These are phyloP conservation scores for Chroicocephalus ridibundus DNA, from an alignment of 2,113 vertebrate species.

Conservation along the genomic window DNA sequence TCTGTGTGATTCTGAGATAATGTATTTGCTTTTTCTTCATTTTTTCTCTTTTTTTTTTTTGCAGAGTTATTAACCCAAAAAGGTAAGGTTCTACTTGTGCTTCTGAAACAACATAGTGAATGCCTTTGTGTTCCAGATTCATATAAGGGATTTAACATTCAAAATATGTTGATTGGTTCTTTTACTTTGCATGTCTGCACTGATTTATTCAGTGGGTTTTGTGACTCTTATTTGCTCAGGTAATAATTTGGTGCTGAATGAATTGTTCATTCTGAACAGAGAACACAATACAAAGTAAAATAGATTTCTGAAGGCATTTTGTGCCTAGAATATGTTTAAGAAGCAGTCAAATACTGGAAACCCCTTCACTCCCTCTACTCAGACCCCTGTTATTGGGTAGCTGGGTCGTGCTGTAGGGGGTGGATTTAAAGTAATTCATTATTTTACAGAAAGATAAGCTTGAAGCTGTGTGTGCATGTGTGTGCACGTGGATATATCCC, in stretches of 20 bases:
- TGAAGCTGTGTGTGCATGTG: not conserved
- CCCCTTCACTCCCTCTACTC: not conserved
- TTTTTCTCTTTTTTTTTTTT: not conserved
- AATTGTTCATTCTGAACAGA: not conserved
- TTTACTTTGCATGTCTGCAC: not conserved
- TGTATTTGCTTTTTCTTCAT: not conserved
- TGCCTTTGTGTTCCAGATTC: not conserved
- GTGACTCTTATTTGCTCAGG: not conserved
- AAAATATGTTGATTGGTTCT: not conserved
- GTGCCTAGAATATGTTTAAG: not conserved
- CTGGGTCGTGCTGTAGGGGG: not conserved
- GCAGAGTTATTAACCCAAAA: not conserved
- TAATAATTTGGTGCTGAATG: not conserved
- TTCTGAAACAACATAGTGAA: not conserved
- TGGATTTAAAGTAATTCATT: not conserved
- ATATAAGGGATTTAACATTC: not conserved
- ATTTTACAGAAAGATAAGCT: not conserved
- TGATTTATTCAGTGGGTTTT: not conserved
- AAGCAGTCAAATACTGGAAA: not conserved
- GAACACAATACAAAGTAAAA: not conserved
- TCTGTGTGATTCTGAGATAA: not conserved
- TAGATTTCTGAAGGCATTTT: constrained; percentile 15
- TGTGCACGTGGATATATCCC: not conserved
- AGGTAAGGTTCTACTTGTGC: not conserved
- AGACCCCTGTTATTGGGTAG: not conserved